Base-by-base conservation (phyloP, 2,888 invertebrate species). In the Drosophila antonietae region DNA sequence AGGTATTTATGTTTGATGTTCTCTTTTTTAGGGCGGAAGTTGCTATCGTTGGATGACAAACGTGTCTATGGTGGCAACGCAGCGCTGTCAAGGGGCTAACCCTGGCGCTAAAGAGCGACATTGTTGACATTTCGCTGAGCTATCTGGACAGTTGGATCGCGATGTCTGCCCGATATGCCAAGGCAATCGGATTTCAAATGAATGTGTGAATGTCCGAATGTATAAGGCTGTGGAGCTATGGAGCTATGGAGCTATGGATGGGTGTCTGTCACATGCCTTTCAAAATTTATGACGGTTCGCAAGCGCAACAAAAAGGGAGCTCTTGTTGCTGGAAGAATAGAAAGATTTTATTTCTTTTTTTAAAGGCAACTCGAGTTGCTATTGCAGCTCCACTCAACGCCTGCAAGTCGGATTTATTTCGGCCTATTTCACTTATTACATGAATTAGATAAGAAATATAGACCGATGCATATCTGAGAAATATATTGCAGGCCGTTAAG, bases 71-170 rank as follows among this genome's bases (percentile, higher is more conserved):
- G 15, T 20, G 43, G n/a, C 23, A 60, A 52, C 43, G 37, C 53
- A 41, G 64, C 15, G 58, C 53, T 52, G 65, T 39, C 23, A 31
- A 51, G 39, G 67, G 67, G 6, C 28, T 39, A 58, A 58, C 58
- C 43, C 65, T 46, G 80, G 80, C 83, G 77, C 73, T 81, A 73
- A 62, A 82, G 68, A 62, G 69, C 83, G 81, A 75, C 83, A 82
- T 81, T 82, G 86, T 80, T 82, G 82, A 82, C 78, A 76, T 73
- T 79, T 73, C 55, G 70, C 64, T 73, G 67, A 65, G 67, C 68
- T 78, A 82, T 82, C 82, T 82, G 83, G 83, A 82, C 82, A 81
- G 78, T 71, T 80, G 73, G 62, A 85, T 85, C 83, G 68, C 78
- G 68, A 79, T 73, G 52, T 62, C 28, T 61, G 49, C 46, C 47